Percentiles rank a stretch among this genome's conserved stretches.
phyloP scores from a whole-genome alignment of 2,888 invertebrate genomes.

The Didymodactylos carnosus region DNA sequence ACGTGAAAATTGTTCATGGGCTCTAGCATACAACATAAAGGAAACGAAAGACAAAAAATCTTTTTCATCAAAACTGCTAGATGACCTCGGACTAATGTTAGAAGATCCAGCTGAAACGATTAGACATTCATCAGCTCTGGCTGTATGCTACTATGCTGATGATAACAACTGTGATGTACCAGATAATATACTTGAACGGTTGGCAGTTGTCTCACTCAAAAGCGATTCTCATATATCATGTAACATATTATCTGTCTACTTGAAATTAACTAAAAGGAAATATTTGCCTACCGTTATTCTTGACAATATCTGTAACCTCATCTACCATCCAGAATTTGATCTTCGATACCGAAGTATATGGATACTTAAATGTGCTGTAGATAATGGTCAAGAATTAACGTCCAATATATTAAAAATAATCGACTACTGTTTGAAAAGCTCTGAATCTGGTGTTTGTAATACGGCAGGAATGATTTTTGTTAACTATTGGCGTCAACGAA shows the following conservation, averaged over 20 bases:
- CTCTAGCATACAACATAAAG: not conserved
- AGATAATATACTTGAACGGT: not conserved
- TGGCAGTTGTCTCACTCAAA: not conserved
- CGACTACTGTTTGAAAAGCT: not conserved
- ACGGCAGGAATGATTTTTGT: not conserved
- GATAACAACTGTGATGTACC: not conserved
- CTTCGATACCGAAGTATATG: not conserved
- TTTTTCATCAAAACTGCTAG: not conserved
- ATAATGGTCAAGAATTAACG: not conserved
- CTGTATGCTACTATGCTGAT: not conserved
- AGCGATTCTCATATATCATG: not conserved
- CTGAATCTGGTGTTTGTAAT: not conserved
- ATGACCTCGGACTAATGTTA: not conserved
- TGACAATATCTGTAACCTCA: not conserved
- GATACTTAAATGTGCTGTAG: not conserved
- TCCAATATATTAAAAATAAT: not conserved
- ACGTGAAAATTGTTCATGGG: not conserved
- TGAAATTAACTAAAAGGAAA: not conserved
- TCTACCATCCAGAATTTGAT: not conserved
- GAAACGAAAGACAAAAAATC: not conserved
- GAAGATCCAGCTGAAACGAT: not conserved
- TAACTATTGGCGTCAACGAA: not conserved
- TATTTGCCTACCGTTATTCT: not conserved
- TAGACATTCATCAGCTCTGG: not conserved
- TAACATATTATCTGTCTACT: not conserved